phyloP scores from a whole-genome alignment of 1,140 invertebrate species.

The Sinella curviseta region DNA sequence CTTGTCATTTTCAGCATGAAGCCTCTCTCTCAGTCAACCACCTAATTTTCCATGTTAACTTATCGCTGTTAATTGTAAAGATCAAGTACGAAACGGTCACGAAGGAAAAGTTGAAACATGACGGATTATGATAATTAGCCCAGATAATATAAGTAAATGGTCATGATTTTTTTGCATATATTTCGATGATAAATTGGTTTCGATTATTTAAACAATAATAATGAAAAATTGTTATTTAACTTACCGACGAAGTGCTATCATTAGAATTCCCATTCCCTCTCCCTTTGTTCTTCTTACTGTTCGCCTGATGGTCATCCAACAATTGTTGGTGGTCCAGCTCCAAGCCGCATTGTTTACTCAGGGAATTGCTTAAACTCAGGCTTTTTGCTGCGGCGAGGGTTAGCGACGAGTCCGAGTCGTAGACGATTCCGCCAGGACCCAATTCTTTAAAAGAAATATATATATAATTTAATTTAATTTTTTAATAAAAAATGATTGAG shows the following conservation, averaged over 20 bases:
- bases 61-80: neutral
- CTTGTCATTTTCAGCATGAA: neutral
- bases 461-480: too few relatives aligned
- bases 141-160: neutral
- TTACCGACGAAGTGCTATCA: conserved; percentile 10
- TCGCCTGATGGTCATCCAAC: neutral
- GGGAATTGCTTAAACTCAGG: conserved; percentile 54
- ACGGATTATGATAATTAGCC: neutral
- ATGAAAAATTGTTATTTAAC: neutral
- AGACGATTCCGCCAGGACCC: conserved; percentile 35
- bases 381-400: conserved; percentile 55
- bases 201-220: neutral
- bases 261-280: neutral
- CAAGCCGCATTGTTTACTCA: conserved; percentile 52
- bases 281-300: neutral
- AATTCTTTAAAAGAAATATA: conserved; percentile 6
- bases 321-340: conserved; percentile 49
- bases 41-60: neutral
- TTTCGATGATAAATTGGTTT: neutral
- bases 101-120: neutral
- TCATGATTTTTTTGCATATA: too few relatives aligned
- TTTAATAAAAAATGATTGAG: neutral
- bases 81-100: neutral
- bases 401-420: conserved; percentile 54
- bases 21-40: neutral